A percentile compares a stretch with the other conserved stretches of the same genome.
These are phyloP conservation scores for Aphelinus certus DNA, from an alignment of 1,140 invertebrate species.

Conservation along the genomic window DNA sequence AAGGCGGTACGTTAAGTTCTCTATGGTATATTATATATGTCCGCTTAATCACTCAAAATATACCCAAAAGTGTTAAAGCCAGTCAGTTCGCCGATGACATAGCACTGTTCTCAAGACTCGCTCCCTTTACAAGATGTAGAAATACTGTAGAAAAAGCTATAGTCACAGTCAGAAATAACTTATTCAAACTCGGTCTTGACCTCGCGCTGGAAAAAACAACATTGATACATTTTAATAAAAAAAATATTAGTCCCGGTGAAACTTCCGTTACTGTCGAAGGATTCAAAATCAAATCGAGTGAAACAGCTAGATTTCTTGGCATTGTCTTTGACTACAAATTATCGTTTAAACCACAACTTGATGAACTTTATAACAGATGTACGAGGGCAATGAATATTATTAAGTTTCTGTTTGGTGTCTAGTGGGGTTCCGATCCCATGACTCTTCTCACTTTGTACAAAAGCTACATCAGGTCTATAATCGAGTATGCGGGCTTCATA, in stretches of 20 bases:
- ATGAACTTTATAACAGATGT: neutral
- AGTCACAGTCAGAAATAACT: neutral
- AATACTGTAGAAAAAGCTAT: neutral
- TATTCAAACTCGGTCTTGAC: neutral
- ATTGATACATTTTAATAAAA: constrained; percentile 8
- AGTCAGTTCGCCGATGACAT: constrained; percentile 4
- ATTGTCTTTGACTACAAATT: neutral
- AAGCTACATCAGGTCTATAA: neutral
- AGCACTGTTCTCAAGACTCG: neutral
- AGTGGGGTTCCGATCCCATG: neutral
- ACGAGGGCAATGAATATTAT: neutral
- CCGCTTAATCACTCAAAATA: neutral
- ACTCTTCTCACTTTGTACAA: neutral
- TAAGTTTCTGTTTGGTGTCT: constrained; percentile 1
- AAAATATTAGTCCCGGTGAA: neutral
- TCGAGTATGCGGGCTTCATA: neutral
- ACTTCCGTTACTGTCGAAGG: neutral
- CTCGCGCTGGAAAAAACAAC: neutral
- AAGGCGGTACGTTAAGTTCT: neutral
- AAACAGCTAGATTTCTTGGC: neutral
- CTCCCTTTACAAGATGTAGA: neutral
- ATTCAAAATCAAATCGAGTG: neutral
- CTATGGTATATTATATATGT: constrained; percentile 3
- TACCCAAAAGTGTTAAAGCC: neutral
- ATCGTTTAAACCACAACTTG: neutral